Percentiles rank a stretch among this genome's conserved stretches.
Evolutionary conservation across 64 coral and sea anemone species (phyloP).

Genomic region (Astreopora myriophthalma): DNA sequence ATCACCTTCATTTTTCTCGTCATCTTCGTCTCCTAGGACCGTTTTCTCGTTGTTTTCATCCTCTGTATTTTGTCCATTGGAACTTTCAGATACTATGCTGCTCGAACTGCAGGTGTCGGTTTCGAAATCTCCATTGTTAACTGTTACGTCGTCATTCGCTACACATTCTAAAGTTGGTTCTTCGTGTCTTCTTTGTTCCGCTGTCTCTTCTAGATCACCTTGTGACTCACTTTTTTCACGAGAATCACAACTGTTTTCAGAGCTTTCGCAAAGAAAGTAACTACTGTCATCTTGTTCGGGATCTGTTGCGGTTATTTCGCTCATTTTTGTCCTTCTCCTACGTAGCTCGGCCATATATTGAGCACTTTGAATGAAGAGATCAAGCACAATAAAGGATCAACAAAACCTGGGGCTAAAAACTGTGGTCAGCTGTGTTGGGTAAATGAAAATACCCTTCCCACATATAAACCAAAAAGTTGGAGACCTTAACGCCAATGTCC

Average conservation of each 20-base stretch:
- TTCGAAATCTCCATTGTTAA: neutral
- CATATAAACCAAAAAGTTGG: too few species aligned
- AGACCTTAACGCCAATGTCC: too few species aligned
- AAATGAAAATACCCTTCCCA: too few species aligned
- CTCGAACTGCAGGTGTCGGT: neutral
- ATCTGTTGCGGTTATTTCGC: neutral
- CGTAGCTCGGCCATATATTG: conserved; percentile 29
- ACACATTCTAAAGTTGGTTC: neutral
- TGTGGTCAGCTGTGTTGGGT: neutral
- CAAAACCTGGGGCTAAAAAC: too few species aligned
- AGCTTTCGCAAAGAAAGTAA: neutral
- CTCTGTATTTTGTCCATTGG: neutral
- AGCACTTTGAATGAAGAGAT: neutral
- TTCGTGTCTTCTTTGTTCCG: neutral
- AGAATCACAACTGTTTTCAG: neutral
- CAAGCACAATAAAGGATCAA: neutral
- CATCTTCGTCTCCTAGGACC: neutral
- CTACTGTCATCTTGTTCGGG: neutral
- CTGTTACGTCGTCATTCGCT: conserved; percentile 20
- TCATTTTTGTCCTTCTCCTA: conserved; percentile 24
- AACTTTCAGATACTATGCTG: neutral
- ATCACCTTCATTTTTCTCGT: neutral
- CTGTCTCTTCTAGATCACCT: neutral
- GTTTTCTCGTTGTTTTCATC: neutral
- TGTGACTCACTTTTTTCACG: neutral